Evolutionary conservation across 2,113 vertebrate species (phyloP), one percentile per base, ranked within the genome.

Genomic region (Atlantisia rogersi): DNA sequence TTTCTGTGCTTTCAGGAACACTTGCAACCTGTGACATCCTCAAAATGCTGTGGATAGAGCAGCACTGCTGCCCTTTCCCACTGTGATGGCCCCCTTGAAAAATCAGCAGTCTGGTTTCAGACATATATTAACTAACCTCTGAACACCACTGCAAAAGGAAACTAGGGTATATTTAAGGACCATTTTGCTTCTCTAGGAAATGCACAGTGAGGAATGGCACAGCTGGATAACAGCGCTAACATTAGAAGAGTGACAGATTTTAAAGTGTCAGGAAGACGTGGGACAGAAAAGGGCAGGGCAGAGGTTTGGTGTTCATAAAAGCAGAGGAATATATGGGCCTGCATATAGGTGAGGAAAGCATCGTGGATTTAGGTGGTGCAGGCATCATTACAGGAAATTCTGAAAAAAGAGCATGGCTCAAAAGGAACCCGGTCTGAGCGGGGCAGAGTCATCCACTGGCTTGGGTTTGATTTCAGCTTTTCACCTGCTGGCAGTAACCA

Each of bases 161-260:
- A 25, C 17, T 6, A 39, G 69, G 55, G 14, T 32, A 7, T 75
- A 20, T 79, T 91, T 56, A 86, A 64, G 81, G 53, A 73, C 11
- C 42, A 26, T 89, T 92, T 75, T 76, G 39, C 50, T 50, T 65
- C 28, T 73, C n/a, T 26, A 56, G 69, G 80, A 92, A 86, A 70
- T 44, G 52, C 26, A 14, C 37, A 12, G 37, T 22, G 69, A 44
- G 52, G 42, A 52, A 29, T 6, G 29, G 28, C 82, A 29, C 40
- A 78, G 82, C 64, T 81, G 76, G 46, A 29, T 6, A 42, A 80
- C 64, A 15, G 29, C 5, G 31, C 15, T 62, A 7, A 10, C 18
- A 0, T 21, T 20, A 39, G 58, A 46, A 40, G 50, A 79, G 37
- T 68, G 81, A 59, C 29, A 65, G 55, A 25, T 82, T 82, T 86